These are phyloP conservation scores for Caenorhabditis sp. DNA, from an alignment of 2,888 invertebrate species.

Conservation along the genomic window DNA sequence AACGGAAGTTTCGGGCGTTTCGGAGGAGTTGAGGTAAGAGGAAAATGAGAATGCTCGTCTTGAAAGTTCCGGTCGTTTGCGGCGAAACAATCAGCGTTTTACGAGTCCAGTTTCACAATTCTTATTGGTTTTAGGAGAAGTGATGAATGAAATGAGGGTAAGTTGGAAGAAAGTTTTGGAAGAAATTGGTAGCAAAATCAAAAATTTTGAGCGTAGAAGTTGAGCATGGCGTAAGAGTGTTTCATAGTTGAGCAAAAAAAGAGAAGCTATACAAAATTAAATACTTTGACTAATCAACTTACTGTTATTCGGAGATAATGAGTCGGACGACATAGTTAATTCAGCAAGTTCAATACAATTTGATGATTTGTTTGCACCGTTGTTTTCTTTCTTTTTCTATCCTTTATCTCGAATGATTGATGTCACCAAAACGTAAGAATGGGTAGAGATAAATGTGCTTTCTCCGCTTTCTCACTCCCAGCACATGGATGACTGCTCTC, in stretches of 20 bases:
- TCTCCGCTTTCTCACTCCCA: constrained; percentile 30
- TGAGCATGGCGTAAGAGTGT: too few relatives aligned
- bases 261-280: not conserved
- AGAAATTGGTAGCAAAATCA: too few relatives aligned
- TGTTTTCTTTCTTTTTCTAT: constrained; percentile 51
- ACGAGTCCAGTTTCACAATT: constrained; percentile 33
- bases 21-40: constrained; percentile 25
- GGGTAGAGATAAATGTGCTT: constrained; percentile 51
- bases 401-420: constrained; percentile 60
- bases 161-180: too few relatives aligned
- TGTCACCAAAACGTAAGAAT: constrained; percentile 52
- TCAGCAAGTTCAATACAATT: constrained; percentile 38
- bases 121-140: constrained; percentile 11
- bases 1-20: too few relatives aligned
- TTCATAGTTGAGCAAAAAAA: too few relatives aligned
- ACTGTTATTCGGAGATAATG: constrained; percentile 29
- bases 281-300: constrained; percentile 11
- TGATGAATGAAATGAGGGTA: too few relatives aligned
- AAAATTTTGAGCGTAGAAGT: too few relatives aligned
- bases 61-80: constrained; percentile 23
- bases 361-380: constrained; percentile 45
- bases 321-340: constrained; percentile 42
- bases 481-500: constrained; percentile 43
- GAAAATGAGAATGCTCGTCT: constrained; percentile 15
- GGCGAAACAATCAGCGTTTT: constrained; percentile 40